Conservation (phyloP, 2,888 invertebrate genomes). For the Ochropleura leucogaster region DNA sequence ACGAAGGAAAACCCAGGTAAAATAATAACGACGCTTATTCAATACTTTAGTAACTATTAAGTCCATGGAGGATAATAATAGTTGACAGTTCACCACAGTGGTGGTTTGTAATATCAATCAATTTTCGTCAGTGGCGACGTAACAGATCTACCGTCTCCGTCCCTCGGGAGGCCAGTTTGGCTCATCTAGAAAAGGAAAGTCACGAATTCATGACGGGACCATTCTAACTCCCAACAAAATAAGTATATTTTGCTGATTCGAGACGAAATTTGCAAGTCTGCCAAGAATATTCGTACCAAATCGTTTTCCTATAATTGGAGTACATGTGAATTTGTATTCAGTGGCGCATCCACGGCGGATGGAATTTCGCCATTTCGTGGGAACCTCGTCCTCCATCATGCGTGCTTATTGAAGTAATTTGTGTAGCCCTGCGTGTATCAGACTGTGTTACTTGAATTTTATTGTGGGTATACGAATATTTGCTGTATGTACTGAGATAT, state of each 20-base stretch:
- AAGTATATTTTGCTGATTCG: constrained; percentile 90
- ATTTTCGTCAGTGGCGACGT: constrained; percentile 62
- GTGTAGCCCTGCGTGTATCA: constrained; percentile 80
- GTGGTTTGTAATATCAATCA: constrained; percentile 59
- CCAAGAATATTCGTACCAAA: constrained; percentile 91
- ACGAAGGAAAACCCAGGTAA: not conserved
- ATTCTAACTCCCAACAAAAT: constrained; percentile 87
- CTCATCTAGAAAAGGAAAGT: constrained; percentile 80
- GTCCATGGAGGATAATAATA: constrained; percentile 25
- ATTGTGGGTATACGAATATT: constrained; percentile 65
- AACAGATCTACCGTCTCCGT: constrained; percentile 67
- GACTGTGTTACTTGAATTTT: constrained; percentile 73
- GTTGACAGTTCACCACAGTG: constrained; percentile 41
- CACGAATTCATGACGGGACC: constrained; percentile 83
- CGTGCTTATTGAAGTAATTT: constrained; percentile 89
- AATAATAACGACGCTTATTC: not conserved
- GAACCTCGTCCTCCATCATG: constrained; percentile 87
- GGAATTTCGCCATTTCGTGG: constrained; percentile 88
- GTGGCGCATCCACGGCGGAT: constrained; percentile 89
- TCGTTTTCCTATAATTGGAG: constrained; percentile 91
- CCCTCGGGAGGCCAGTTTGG: constrained; percentile 73
- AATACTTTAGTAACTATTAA: constrained; percentile 10
- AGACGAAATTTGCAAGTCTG: constrained; percentile 90
- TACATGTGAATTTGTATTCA: constrained; percentile 91
- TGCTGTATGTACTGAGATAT: constrained; percentile 43